Conservation (phyloP, 2,888 invertebrate species). For the Eristalinus aeneus region DNA sequence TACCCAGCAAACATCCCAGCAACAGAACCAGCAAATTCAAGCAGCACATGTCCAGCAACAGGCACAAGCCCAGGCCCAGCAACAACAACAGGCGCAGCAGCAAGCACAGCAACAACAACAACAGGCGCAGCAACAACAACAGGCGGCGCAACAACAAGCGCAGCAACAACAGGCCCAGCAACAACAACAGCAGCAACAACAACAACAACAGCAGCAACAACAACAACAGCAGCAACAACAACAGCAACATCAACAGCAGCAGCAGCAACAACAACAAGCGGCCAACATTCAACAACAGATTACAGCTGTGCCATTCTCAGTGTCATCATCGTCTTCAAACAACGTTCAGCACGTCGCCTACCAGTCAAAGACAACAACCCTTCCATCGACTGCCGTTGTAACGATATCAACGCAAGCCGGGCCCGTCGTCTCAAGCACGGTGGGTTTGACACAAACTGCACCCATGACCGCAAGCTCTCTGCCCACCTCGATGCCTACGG, state of each 20-base stretch:
- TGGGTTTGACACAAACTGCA: slow-evolving; percentile 73
- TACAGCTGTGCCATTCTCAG: slow-evolving; percentile 77
- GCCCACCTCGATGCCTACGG: slow-evolving; percentile 31
- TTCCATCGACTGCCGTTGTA: slow-evolving; percentile 77
- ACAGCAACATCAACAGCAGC: slow-evolving; percentile 79
- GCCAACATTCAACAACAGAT: slow-evolving; percentile 74
- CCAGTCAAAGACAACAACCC: slow-evolving; percentile 75
- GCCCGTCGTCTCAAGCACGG: slow-evolving; percentile 78
- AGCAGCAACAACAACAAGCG: slow-evolving; percentile 78
- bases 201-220: slow-evolving; percentile 57
- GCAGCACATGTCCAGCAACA: slow-evolving; percentile 78
- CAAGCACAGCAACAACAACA: slow-evolving; percentile 73
- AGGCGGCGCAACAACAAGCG: slow-evolving; percentile 48
- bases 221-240: slow-evolving; percentile 77
- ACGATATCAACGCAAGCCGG: slow-evolving; percentile 78
- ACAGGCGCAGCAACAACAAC: slow-evolving; percentile 68
- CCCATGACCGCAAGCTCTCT: slow-evolving; percentile 65
- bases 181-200: slow-evolving; percentile 30
- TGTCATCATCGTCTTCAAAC: slow-evolving; percentile 74
- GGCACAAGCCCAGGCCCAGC: slow-evolving; percentile 81
- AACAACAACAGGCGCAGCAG: slow-evolving; percentile 77
- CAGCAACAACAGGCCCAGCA: slow-evolving; percentile 47
- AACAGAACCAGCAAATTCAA: slow-evolving; percentile 78
- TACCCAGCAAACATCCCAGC: slow-evolving; percentile 72
- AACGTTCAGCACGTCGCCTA: slow-evolving; percentile 72